Evolutionary conservation across 2,888 invertebrate species (phyloP), one percentile per base, ranked within the genome.

Genomic region (Schizotus pectinicornis): DNA sequence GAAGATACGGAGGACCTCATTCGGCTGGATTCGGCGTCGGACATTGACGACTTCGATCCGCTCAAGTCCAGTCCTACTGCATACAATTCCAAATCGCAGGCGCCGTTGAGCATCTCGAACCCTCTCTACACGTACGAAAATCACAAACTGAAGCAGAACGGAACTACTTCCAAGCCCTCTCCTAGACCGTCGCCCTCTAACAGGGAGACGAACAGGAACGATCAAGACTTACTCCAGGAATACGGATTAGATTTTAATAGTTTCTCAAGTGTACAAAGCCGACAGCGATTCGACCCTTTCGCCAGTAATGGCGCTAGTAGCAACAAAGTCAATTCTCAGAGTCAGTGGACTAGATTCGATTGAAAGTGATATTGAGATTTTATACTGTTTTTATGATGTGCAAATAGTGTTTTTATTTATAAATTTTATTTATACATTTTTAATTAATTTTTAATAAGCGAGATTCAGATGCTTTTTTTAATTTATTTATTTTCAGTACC

Each of bases 211-310:
- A 79, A 79, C 62, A 75, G 78, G 39, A 80, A 82, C 57, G 89
- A 89, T 70, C 84, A 86, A 71, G 89, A 88, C 72, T 81, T 90
- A 52, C 81, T 90, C 62, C 86, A 87, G 70, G 90, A 90, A 70
- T 90, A 90, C 71, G 90, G 90, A 50, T 80, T 90, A 65, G 87
- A 90, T 78, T 89, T 90, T 74, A 81, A 84, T 65, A 85, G 79
- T 64, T 75, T 76, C 62, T 58, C 69, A n/a, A 79, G 70, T 61
- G 71, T 81, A 49, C 76, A 76, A 32, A 77, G 78, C 47, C 57
- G 47, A 39, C 56, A 65, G 54, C 50, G 65, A 72, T 64, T 80
- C 74, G 72, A 80, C 75, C 76, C 67, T 7, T 72, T 72, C 38
- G 57, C 62, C 7, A 61, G 59, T 31, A 60, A 56, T 51, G 75